Conservation (phyloP, 2,888 invertebrate genomes). For the Macrosoma leucophasiata region DNA sequence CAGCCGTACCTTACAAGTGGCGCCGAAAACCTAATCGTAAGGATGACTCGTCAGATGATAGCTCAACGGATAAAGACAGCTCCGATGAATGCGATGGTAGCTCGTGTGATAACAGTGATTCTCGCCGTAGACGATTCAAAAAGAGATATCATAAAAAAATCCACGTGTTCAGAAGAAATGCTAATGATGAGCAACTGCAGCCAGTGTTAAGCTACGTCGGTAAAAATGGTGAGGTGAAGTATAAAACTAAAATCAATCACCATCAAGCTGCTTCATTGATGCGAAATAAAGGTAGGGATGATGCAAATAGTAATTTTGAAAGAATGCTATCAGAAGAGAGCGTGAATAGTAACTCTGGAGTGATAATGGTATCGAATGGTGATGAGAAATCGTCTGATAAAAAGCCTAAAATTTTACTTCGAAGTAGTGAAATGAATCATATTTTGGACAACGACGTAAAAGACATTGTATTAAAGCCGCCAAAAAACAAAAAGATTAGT, state of each 20-base stretch:
- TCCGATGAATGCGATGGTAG: no score
- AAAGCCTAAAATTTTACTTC: slow-evolving; percentile 22
- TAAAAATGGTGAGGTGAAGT: slow-evolving; percentile 37
- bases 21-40: slow-evolving; percentile 6
- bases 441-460: slow-evolving; percentile 36
- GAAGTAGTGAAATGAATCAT: slow-evolving; percentile 25
- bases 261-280: slow-evolving; percentile 32
- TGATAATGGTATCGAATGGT: slow-evolving; percentile 1
- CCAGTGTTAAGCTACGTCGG: slow-evolving; percentile 32
- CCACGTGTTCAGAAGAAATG: no score
- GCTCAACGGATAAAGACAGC: no score
- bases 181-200: slow-evolving; percentile 28
- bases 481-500: slow-evolving; percentile 40
- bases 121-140: slow-evolving; percentile 14
- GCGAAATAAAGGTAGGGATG: slow-evolving; percentile 15
- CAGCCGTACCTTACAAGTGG: no score
- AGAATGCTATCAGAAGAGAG: no score
- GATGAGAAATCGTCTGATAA: neutral
- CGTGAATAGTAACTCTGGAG: no score
- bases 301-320: no score
- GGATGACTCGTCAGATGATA: slow-evolving; percentile 10
- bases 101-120: slow-evolving; percentile 16
- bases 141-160: no score
- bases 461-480: slow-evolving; percentile 44
- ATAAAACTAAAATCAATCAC: slow-evolving; percentile 38